Conservation (phyloP, 2,797 vertebrate species). For the Echeneis naucrates region DNA sequence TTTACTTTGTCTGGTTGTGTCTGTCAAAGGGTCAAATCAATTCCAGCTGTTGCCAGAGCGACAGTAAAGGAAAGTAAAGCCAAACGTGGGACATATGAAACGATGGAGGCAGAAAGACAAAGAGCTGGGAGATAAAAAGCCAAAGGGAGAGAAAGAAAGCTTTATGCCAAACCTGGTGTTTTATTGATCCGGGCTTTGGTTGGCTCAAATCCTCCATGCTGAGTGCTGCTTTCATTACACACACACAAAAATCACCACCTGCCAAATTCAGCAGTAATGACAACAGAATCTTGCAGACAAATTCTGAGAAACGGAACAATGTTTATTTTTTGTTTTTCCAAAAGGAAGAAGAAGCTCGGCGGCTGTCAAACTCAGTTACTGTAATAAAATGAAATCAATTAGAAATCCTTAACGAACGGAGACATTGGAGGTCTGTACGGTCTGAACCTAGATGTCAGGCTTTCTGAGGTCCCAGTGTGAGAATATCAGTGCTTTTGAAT, state of each 20-base stretch:
- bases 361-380: too few relatives aligned
- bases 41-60: neutral
- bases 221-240: conserved; percentile 42
- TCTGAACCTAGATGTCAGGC: too few relatives aligned
- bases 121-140: neutral
- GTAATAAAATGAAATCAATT: too few relatives aligned
- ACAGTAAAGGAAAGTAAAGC: neutral
- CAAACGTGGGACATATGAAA: too few relatives aligned
- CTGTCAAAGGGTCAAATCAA: neutral
- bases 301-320: too few relatives aligned
- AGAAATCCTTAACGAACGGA: too few relatives aligned
- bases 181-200: conserved; percentile 56
- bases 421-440: too few relatives aligned
- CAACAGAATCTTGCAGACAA: too few relatives aligned
- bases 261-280: neutral
- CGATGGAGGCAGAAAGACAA: neutral
- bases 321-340: conserved; percentile 16
- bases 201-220: conserved; percentile 52
- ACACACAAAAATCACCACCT: neutral
- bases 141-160: neutral
- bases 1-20: neutral
- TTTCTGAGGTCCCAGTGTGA: neutral
- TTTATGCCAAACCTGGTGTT: conserved; percentile 34
- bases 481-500: too few relatives aligned
- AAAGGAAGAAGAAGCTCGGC: neutral